Percentiles rank a stretch among this genome's conserved stretches.
These are phyloP conservation scores for Tragopan temminckii DNA, from an alignment of 2,797 vertebrate genomes.

Conservation along the genomic window DNA sequence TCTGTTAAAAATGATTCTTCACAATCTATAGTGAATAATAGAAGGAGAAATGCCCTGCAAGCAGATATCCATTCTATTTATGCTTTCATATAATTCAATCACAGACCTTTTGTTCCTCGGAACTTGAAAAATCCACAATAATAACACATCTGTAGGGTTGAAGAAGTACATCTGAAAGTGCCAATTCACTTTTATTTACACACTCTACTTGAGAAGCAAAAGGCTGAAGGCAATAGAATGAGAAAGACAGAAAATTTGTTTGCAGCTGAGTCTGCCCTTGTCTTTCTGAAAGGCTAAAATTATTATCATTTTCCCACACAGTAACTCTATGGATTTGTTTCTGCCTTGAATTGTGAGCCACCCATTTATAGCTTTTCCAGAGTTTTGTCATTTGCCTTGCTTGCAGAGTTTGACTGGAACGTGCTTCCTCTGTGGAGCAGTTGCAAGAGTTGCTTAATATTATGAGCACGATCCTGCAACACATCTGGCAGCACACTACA, in stretches of 20 bases:
- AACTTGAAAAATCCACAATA: conserved; percentile 19
- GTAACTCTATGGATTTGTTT: conserved; percentile 11
- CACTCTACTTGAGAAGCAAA: not conserved
- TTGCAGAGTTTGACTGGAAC: not conserved
- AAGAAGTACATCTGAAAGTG: not conserved
- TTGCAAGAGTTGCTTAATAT: conserved; percentile 29
- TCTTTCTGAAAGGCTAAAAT: conserved; percentile 40
- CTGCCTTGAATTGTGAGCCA: conserved; percentile 17
- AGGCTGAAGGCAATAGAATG: not conserved
- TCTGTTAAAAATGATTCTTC: not conserved
- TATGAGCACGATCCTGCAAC: not conserved
- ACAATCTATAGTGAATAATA: not conserved
- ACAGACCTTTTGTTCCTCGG: not conserved
- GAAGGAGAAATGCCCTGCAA: not conserved
- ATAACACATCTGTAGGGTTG: not conserved
- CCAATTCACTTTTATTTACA: conserved; percentile 41
- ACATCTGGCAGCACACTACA: not conserved
- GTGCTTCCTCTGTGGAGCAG: conserved; percentile 3
- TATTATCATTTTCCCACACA: conserved; percentile 15
- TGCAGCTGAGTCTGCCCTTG: not conserved
- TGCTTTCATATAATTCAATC: not conserved
- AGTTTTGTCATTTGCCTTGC: not conserved
- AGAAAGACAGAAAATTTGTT: not conserved
- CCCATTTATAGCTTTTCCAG: not conserved
- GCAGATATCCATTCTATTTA: not conserved